Evolutionary conservation across 2,797 vertebrate species (phyloP).

Genomic region (Gorsachius magnificus): DNA sequence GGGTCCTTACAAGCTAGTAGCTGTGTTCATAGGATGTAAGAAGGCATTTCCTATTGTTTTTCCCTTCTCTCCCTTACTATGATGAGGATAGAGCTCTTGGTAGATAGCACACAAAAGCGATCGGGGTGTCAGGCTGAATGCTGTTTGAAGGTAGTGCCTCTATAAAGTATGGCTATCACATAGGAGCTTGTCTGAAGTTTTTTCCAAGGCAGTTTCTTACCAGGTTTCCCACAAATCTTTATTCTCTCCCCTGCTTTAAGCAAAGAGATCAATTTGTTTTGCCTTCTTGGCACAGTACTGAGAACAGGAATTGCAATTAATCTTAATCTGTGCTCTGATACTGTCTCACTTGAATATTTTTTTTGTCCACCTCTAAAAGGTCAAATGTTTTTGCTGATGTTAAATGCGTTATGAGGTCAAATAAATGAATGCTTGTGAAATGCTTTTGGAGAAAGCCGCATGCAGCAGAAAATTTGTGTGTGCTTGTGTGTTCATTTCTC

Average conservation of each 20-base stretch:
- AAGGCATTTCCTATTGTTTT: background rate
- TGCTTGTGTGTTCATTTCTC: background rate
- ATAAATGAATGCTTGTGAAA: background rate
- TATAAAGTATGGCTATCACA: background rate
- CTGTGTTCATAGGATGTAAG: background rate
- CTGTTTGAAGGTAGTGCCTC: background rate
- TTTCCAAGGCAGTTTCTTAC: background rate
- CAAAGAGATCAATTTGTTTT: background rate
- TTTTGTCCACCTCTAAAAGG: background rate
- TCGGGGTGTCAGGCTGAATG: background rate
- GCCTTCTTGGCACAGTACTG: background rate
- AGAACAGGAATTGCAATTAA: background rate
- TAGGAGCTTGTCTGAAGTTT: background rate
- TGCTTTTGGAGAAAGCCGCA: background rate
- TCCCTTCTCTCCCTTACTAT: background rate
- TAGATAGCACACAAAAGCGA: background rate
- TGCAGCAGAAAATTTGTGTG: background rate
- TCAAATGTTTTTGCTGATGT: background rate
- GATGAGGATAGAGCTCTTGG: background rate
- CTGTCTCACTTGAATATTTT: background rate
- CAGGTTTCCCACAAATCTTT: background rate
- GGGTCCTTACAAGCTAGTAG: background rate
- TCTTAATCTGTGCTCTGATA: background rate
- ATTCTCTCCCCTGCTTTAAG: background rate
- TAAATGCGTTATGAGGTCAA: conserved; percentile 13